Evolutionary conservation across 1,140 invertebrate species (phyloP).

Genomic region (Coelopa frigida): DNA sequence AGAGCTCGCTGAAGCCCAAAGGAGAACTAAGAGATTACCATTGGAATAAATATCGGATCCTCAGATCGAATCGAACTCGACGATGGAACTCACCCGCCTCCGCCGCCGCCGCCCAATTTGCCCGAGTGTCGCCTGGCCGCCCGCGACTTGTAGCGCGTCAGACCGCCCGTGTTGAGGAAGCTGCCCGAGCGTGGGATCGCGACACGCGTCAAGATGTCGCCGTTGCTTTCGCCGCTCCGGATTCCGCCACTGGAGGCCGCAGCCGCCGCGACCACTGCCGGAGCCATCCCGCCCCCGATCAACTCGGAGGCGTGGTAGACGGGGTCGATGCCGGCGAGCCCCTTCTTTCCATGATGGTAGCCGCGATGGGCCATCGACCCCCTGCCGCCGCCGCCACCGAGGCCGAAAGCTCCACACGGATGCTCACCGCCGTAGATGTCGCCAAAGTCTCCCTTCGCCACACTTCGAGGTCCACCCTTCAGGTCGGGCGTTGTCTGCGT

Average conservation of each 20-base stretch:
- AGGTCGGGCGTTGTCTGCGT: constrained; percentile 2
- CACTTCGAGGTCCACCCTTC: too few species aligned
- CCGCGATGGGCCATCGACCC: too few species aligned
- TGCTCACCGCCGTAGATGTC: too few species aligned
- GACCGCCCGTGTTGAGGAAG: constrained; percentile 68
- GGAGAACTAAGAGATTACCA: constrained; percentile 56
- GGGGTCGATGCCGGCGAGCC: constrained; percentile 18
- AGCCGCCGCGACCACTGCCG: constrained; percentile 9
- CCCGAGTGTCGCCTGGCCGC: constrained; percentile 37
- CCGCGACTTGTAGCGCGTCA: constrained; percentile 58
- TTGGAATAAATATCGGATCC: neutral
- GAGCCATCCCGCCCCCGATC: neutral
- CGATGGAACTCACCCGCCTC: constrained; percentile 33
- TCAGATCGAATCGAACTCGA: neutral
- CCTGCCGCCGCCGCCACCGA: too few species aligned
- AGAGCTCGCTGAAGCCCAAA: constrained; percentile 73
- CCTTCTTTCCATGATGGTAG: neutral
- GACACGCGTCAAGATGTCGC: constrained; percentile 75
- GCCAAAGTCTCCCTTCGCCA: too few species aligned
- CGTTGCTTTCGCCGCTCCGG: constrained; percentile 46
- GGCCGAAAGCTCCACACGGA: too few species aligned
- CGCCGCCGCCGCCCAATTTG: constrained; percentile 23
- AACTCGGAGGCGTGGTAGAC: constrained; percentile 10
- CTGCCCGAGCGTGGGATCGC: constrained; percentile 75
- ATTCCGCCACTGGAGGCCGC: constrained; percentile 19